Base-by-base conservation (phyloP, 2,113 vertebrate genomes). In the Nibea albiflora region DNA sequence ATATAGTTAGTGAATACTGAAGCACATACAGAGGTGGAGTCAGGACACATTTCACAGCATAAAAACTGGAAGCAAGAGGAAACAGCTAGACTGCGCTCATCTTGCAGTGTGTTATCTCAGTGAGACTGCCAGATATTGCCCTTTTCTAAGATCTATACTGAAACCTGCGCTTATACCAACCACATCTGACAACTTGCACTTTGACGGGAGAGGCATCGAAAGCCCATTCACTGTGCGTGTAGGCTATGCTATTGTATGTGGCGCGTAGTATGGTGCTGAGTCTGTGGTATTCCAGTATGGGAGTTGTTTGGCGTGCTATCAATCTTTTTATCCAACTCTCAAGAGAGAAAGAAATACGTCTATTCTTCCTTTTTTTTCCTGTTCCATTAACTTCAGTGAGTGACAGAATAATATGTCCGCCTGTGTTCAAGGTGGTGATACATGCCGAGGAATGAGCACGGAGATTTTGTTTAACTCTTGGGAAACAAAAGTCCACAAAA, bases 401-500 rank as follows among this genome's bases (percentile, higher is more conserved):
- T 53, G 73, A 57, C 65, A 42, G 61, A 70, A n/a, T 22, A 83
- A 52, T 42, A 57, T 44, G 19, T 46, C 22, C 0, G 20, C 14
- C 71, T 49, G 47, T 35, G 66, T 26, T 67, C 61, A 86, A 88
- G 85, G 87, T 88, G 70, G 11, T 76, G 83, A 85, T 76, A 80
- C 82, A 75, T 62, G 63, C 50, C 47, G 63, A 71, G 82, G 85
- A 85, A 85, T 75, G 78, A 79, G 60, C 52, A 39, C 35, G 26
- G 31, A 80, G 68, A 60, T 63, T 86, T 63, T 11, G 71, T 80
- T 83, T 35, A 74, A 78, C 52, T 87, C 67, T 73, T 76, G 61
- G 67, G 54, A 86, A 87, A 78, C 53, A 73, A 77, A 39, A 75
- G 63, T 77, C 65, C 44, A 64, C 80, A 78, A 92, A 85, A 89